Evolutionary conservation across 2,797 vertebrate species (phyloP).

Genomic region (Acanthiza pusilla): DNA sequence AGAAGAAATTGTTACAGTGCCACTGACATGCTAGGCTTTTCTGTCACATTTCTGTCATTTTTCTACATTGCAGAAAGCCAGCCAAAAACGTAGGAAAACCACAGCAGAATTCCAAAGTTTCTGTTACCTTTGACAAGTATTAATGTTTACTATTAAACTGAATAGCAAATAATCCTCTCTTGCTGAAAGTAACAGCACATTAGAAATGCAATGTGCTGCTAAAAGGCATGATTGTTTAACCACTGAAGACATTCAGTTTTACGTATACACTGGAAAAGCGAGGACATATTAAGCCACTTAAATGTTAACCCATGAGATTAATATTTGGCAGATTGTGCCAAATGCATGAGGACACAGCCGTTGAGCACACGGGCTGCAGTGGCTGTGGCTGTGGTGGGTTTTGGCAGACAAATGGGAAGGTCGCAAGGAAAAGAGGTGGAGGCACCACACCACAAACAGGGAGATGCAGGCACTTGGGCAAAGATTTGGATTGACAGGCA

Average conservation of each 20-base stretch:
- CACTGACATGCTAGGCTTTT: neutral
- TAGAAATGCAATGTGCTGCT: neutral
- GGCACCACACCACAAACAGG: neutral
- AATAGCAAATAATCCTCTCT: neutral
- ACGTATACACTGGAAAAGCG: neutral
- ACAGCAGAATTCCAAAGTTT: neutral
- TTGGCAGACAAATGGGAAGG: neutral
- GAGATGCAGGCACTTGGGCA: neutral
- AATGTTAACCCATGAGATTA: neutral
- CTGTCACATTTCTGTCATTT: neutral
- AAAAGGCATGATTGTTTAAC: neutral
- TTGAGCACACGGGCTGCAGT: accelerated
- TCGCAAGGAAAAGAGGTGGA: neutral
- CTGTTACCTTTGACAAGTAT: neutral
- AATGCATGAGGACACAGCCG: accelerated
- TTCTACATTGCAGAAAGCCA: neutral
- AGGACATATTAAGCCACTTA: neutral
- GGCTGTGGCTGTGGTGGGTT: accelerated
- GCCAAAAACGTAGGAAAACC: neutral
- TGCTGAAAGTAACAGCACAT: neutral
- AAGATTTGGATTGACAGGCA: neutral
- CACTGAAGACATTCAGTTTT: neutral
- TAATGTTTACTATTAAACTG: neutral
- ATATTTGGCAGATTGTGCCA: neutral
- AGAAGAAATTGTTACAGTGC: neutral